These are phyloP conservation scores for Leptinotarsa texana DNA, from an alignment of 1,140 invertebrate genomes.

Conservation along the genomic window DNA sequence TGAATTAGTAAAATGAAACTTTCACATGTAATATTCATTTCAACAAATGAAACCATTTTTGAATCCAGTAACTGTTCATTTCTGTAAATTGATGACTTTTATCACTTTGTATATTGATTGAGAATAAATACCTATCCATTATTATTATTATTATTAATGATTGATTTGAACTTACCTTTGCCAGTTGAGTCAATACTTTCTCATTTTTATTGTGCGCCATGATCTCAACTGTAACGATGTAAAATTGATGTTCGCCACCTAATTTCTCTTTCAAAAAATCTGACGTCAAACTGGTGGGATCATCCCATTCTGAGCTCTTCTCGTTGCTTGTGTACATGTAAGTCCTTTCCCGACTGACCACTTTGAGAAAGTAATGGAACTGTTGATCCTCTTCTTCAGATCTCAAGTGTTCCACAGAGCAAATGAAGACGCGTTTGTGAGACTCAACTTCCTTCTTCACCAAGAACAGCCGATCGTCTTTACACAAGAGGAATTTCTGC, in stretches of 20 bases:
- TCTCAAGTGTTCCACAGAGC: constrained; percentile 31
- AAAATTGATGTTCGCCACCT: constrained; percentile 19
- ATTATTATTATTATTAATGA: too few species aligned
- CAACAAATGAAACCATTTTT: too few species aligned
- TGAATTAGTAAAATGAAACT: too few species aligned
- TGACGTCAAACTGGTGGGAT: constrained; percentile 28
- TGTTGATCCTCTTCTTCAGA: constrained; percentile 19
- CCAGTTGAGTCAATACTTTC: too few species aligned
- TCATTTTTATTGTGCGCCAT: too few species aligned
- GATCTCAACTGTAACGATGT: constrained; percentile 35
- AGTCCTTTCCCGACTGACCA: constrained; percentile 25
- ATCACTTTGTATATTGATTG: too few species aligned
- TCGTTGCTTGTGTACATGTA: constrained; percentile 23
- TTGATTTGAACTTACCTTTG: too few species aligned
- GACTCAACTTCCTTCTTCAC: constrained; percentile 39
- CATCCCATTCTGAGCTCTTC: constrained; percentile 21
- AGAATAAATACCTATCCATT: too few species aligned
- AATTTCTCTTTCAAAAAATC: constrained; percentile 35
- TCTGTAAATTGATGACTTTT: too few species aligned
- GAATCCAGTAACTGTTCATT: too few species aligned
- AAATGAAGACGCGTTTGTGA: constrained; percentile 28
- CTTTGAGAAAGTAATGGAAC: constrained; percentile 33
- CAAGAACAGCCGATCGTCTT: constrained; percentile 38
- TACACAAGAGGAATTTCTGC: constrained; percentile 35
- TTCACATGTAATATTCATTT: too few species aligned